phyloP scores from a whole-genome alignment of 2,797 vertebrate species.

The Knipowitschia caucasica region DNA sequence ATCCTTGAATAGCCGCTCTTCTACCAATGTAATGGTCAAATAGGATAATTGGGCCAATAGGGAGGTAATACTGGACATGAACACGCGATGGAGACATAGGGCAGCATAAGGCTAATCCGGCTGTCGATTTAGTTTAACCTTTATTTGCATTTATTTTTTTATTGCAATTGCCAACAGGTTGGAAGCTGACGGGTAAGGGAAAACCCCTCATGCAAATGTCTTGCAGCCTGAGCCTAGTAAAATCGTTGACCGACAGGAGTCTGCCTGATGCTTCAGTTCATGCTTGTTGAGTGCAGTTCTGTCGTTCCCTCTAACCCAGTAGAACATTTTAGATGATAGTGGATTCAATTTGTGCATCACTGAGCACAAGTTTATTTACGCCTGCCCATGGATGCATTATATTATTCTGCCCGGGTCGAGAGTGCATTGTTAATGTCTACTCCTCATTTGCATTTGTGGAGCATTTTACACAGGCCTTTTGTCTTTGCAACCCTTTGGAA shows the following conservation, averaged over 20 bases:
- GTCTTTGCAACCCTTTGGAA: too few species aligned
- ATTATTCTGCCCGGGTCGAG: too few species aligned
- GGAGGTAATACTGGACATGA: not conserved
- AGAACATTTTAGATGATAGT: not conserved
- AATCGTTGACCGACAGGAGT: not conserved
- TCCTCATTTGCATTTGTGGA: too few species aligned
- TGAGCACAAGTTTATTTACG: too few species aligned
- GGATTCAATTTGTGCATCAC: too few species aligned
- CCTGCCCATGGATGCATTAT: too few species aligned
- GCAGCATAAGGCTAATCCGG: not conserved
- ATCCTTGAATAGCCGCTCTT: too few species aligned
- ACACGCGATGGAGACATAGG: slow-evolving; percentile 54
- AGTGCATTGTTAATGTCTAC: too few species aligned
- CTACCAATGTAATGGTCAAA: too few species aligned
- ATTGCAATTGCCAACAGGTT: not conserved
- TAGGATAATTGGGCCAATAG: not conserved
- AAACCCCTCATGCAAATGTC: not conserved
- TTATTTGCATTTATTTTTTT: not conserved
- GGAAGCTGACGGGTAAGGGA: too few species aligned
- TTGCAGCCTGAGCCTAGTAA: not conserved
- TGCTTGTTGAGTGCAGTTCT: not conserved
- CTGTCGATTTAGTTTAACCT: not conserved
- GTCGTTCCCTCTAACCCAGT: too few species aligned
- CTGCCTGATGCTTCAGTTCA: not conserved
- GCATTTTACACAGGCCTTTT: too few species aligned